Percentiles rank a stretch among this genome's conserved stretches.
These are phyloP conservation scores for Pongo abelii DNA, from an alignment of 2,113 vertebrate genomes.

Conservation along the genomic window DNA sequence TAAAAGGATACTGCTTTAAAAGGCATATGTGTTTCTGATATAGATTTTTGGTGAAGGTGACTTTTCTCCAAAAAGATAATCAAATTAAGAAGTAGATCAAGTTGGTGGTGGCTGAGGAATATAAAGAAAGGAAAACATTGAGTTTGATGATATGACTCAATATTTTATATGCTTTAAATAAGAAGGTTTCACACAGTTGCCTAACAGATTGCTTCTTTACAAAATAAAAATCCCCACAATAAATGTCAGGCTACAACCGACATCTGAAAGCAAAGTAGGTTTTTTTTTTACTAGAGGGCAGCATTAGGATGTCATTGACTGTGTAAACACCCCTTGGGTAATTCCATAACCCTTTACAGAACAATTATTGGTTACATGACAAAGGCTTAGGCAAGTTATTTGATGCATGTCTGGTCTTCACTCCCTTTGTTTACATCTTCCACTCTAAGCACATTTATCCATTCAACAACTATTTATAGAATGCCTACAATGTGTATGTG, in stretches of 20 bases:
- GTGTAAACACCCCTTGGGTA: neutral
- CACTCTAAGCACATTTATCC: neutral
- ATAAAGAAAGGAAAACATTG: conserved; percentile 21
- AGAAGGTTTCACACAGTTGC: neutral
- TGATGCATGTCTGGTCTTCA: neutral
- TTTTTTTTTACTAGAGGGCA: neutral
- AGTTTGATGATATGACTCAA: neutral
- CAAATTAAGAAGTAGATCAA: neutral
- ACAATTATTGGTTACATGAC: neutral
- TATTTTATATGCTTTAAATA: conserved; percentile 22
- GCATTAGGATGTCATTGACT: neutral
- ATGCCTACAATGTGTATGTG: neutral
- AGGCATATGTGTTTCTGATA: neutral
- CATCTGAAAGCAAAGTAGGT: conserved; percentile 21
- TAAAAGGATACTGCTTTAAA: conserved; percentile 45
- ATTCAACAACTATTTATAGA: neutral
- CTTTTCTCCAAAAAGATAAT: conserved; percentile 13
- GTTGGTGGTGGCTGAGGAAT: neutral
- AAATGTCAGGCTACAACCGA: neutral
- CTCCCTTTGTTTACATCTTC: neutral
- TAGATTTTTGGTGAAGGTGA: neutral
- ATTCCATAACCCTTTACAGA: neutral
- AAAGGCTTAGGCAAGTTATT: neutral
- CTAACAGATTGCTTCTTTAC: conserved; percentile 12
- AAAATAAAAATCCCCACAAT: neutral